phyloP scores from a whole-genome alignment of 1,140 invertebrate genomes.

The Archivesica marissinica region DNA sequence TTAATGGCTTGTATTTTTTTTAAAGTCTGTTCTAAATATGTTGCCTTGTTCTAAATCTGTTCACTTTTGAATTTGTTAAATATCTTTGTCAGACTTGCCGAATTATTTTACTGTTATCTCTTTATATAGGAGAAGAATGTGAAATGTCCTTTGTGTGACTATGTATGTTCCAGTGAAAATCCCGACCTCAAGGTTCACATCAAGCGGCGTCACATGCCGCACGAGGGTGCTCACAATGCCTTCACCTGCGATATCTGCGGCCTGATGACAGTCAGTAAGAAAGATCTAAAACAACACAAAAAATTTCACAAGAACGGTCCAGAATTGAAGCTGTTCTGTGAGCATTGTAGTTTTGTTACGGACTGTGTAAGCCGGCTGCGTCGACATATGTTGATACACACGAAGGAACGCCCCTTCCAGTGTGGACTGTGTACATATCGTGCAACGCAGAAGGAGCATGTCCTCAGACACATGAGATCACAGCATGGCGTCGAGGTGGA shows the following conservation, averaged over 20 bases:
- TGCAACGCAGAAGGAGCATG: constrained; percentile 82
- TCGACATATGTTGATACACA: constrained; percentile 80
- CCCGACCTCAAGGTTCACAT: constrained; percentile 82
- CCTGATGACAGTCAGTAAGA: constrained; percentile 74
- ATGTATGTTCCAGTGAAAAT: constrained; percentile 81
- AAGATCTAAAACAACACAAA: constrained; percentile 81
- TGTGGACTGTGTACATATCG: constrained; percentile 81
- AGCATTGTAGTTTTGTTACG: constrained; percentile 82
- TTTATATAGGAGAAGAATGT: constrained; percentile 79
- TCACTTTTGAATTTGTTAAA: not conserved
- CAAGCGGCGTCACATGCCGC: constrained; percentile 75
- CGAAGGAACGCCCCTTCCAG: constrained; percentile 80
- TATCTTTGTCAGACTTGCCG: no score
- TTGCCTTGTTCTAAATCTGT: not conserved
- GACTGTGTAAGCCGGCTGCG: constrained; percentile 81
- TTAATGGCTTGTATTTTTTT: no score
- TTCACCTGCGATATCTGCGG: constrained; percentile 79
- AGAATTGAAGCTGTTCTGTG: constrained; percentile 82
- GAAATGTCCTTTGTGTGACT: constrained; percentile 81
- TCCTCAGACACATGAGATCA: constrained; percentile 79
- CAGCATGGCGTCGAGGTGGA: constrained; percentile 78
- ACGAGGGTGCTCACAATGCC: constrained; percentile 63
- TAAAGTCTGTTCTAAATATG: not conserved
- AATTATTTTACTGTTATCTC: not conserved
- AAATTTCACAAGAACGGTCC: constrained; percentile 82